A percentile compares a stretch with the other conserved stretches of the same genome.
Evolutionary conservation across 2,888 invertebrate species (phyloP).

Genomic region (Dendrolimus pini): DNA sequence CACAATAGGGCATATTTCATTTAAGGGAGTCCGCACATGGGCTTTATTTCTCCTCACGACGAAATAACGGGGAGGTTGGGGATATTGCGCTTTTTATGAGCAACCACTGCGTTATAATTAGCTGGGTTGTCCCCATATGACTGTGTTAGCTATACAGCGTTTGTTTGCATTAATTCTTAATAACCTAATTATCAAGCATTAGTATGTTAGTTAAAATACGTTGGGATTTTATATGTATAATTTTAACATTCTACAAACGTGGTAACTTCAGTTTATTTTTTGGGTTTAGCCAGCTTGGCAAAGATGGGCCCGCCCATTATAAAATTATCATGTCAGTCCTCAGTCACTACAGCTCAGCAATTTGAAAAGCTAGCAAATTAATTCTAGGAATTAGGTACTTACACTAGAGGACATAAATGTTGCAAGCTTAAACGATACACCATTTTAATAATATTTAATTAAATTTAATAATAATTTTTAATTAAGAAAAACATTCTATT

Average conservation of each 20-base stretch:
- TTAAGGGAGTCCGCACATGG: background rate
- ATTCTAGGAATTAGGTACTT: too few relatives aligned
- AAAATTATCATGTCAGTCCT: too few relatives aligned
- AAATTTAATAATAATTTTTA: too few relatives aligned
- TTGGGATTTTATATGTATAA: background rate
- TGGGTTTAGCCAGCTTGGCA: too few relatives aligned
- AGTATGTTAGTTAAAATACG: background rate
- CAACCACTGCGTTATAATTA: background rate
- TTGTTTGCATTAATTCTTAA: background rate
- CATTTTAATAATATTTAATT: too few relatives aligned
- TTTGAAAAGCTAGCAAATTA: too few relatives aligned
- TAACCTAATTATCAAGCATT: background rate
- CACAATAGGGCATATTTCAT: background rate
- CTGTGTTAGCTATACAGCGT: background rate
- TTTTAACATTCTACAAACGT: background rate
- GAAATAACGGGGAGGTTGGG: background rate
- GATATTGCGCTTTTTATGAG: background rate
- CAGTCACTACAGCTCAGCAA: too few relatives aligned
- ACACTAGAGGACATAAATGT: too few relatives aligned
- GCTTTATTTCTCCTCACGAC: background rate
- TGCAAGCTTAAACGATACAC: too few relatives aligned
- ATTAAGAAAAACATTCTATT: too few relatives aligned
- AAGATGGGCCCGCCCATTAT: too few relatives aligned
- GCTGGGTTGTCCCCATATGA: background rate
- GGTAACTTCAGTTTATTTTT: too few relatives aligned